Conservation (phyloP, 2,113 vertebrate genomes). For the Xiphorhynchus elegans region DNA sequence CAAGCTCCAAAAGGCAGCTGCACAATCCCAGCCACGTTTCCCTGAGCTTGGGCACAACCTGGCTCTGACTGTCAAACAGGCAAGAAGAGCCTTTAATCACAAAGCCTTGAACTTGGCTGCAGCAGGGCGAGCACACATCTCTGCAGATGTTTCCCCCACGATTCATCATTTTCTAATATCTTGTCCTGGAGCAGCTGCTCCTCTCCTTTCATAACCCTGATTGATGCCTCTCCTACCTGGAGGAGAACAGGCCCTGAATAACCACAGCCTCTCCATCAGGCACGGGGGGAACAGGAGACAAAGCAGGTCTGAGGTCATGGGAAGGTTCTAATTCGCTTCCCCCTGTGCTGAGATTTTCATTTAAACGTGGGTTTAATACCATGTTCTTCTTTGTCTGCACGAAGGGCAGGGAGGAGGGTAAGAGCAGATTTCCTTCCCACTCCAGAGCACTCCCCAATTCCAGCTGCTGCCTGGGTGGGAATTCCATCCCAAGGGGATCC, state of each 20-base stretch:
- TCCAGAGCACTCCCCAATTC: not conserved
- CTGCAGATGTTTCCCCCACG: not conserved
- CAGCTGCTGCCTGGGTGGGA: not conserved
- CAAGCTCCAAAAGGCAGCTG: not conserved
- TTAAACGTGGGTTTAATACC: fast-evolving
- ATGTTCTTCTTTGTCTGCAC: not conserved
- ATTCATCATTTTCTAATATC: not conserved
- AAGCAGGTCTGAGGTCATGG: not conserved
- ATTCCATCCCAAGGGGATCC: fast-evolving
- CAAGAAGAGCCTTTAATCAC: not conserved
- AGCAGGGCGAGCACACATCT: fast-evolving
- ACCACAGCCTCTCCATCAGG: not conserved
- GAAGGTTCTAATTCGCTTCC: not conserved
- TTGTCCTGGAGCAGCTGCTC: not conserved
- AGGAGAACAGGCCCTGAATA: not conserved
- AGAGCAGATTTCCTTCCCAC: not conserved
- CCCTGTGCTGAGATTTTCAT: fast-evolving
- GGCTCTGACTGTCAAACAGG: not conserved
- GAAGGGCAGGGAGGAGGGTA: not conserved
- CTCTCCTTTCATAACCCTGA: not conserved
- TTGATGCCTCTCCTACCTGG: not conserved
- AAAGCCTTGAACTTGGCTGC: not conserved
- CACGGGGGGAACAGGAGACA: not conserved
- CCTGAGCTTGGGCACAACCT: not conserved
- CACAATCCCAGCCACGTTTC: not conserved